Percentiles rank a stretch among this genome's conserved stretches.
phyloP scores from a whole-genome alignment of 2,797 vertebrate species.

The Kryptolebias ocellatus region DNA sequence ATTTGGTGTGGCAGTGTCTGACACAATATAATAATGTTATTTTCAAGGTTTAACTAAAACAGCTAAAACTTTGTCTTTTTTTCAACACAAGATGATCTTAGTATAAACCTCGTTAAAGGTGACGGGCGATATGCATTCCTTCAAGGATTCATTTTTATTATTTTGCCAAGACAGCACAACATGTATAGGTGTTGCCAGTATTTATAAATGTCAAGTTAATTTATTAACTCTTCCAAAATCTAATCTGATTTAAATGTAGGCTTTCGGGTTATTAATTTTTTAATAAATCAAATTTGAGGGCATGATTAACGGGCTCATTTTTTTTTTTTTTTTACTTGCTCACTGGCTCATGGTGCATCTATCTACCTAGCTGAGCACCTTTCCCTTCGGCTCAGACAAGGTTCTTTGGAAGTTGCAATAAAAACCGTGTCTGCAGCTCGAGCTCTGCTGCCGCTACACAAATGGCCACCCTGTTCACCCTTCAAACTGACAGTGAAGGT shows the following conservation, averaged over 20 bases:
- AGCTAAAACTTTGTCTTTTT: too few species aligned
- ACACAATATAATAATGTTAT: too few species aligned
- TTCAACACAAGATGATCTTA: too few species aligned
- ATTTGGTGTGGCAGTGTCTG: too few species aligned
- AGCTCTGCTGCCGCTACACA: conserved; percentile 53
- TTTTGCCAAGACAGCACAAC: background rate
- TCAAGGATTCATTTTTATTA: background rate
- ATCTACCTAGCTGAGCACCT: conserved; percentile 23
- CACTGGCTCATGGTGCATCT: background rate
- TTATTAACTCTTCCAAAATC: conserved; percentile 51
- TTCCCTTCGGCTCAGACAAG: conserved; percentile 48
- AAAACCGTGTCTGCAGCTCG: conserved; percentile 49
- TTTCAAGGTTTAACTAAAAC: too few species aligned
- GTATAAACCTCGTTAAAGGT: too few species aligned
- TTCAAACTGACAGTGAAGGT: conserved; percentile 78
- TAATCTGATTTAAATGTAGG: conserved; percentile 52
- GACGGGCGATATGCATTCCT: too few species aligned
- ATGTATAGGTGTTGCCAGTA: conserved; percentile 20
- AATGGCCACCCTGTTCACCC: conserved; percentile 68
- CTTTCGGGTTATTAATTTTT: conserved; percentile 56
- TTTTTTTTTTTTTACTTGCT: conserved; percentile 9
- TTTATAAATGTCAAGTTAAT: conserved; percentile 45
- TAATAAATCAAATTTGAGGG: conserved; percentile 51
- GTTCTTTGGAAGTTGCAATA: conserved; percentile 55
- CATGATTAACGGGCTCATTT: conserved; percentile 37